Percentiles rank a stretch among this genome's conserved stretches.
Conservation (phyloP, 1,140 invertebrate genomes). For the Brachionus koreanus region DNA sequence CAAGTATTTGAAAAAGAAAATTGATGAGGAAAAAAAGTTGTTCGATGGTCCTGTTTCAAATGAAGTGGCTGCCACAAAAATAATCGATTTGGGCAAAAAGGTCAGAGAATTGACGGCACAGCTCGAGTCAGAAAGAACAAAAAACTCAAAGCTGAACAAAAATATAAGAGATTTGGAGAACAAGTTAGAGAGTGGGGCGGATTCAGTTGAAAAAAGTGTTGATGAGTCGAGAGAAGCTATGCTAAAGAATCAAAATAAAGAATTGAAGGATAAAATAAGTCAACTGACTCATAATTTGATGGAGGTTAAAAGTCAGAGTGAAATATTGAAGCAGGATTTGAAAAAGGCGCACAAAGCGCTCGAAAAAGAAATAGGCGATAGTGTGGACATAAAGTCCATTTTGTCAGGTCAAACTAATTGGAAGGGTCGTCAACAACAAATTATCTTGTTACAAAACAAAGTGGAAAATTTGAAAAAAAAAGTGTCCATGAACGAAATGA, state of each 20-base stretch:
- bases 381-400: conserved; percentile 53
- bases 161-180: conserved; percentile 54
- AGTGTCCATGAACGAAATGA: background rate
- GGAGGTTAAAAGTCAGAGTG: conserved; percentile 54
- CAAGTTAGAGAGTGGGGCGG: conserved; percentile 9
- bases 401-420: conserved; percentile 51
- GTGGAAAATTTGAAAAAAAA: conserved; percentile 46
- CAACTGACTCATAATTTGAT: conserved; percentile 54
- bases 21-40: conserved; percentile 49
- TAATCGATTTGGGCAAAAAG: conserved; percentile 58
- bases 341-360: conserved; percentile 55
- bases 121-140: conserved; percentile 55
- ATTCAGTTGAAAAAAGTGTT: conserved; percentile 46
- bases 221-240: background rate
- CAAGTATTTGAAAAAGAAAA: conserved; percentile 54
- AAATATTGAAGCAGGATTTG: conserved; percentile 54
- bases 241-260: background rate
- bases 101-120: conserved; percentile 55
- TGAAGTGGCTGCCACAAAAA: conserved; percentile 55
- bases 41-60: conserved; percentile 44
- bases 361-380: conserved; percentile 56
- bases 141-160: conserved; percentile 52
- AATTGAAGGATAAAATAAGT: conserved; percentile 49
- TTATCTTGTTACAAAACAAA: conserved; percentile 55
- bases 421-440: conserved; percentile 56